These are phyloP conservation scores for Bergia sp. DNA, from an alignment of 92 coral and sea anemone species.

Conservation along the genomic window DNA sequence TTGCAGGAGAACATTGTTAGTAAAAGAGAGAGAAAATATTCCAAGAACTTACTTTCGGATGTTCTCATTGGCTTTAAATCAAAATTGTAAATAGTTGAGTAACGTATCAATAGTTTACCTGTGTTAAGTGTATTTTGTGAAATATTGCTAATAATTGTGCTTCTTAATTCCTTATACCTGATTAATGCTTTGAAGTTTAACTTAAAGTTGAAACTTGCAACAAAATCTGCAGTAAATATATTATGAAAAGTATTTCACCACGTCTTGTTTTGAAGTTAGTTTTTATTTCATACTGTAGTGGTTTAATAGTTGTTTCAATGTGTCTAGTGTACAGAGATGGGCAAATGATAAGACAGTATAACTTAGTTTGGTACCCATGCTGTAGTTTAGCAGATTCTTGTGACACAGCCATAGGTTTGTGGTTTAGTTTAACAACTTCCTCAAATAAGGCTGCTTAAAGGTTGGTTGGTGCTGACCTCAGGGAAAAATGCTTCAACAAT, in stretches of 20 bases:
- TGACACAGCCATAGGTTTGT: neutral
- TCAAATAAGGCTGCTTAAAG: too few relatives aligned
- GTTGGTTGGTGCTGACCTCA: too few relatives aligned
- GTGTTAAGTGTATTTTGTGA: neutral
- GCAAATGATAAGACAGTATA: neutral
- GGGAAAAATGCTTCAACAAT: too few relatives aligned
- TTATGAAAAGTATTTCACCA: neutral
- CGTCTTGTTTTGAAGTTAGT: neutral
- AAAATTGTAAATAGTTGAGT: slow-evolving; percentile 7
- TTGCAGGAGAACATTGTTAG: neutral
- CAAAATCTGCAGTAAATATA: neutral
- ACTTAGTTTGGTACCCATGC: neutral
- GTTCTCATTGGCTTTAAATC: neutral
- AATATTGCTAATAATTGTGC: neutral
- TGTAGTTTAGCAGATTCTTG: neutral
- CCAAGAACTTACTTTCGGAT: neutral
- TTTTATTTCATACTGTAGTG: neutral
- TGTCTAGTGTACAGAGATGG: neutral
- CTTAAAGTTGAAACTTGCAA: neutral
- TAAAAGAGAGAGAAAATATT: neutral
- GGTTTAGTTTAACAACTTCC: too few relatives aligned
- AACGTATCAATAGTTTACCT: slow-evolving; percentile 5
- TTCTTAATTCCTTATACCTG: neutral
- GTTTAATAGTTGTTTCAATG: neutral
- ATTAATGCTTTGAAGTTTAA: neutral